Evolutionary conservation across 2,888 invertebrate genomes (phyloP).

Genomic region (Malthinus flaveolus): DNA sequence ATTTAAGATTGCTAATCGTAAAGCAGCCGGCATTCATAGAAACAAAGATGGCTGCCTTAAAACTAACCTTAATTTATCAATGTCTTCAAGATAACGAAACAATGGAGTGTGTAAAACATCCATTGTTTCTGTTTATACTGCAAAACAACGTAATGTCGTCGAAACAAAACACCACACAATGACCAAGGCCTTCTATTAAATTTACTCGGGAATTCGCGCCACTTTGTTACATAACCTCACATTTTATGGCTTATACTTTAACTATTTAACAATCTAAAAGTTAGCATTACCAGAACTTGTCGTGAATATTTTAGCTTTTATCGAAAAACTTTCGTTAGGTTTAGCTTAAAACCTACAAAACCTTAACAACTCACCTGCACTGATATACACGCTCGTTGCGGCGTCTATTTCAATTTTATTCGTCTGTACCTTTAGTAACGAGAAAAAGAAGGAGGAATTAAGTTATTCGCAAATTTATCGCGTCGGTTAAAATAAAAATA

Average conservation of each 20-base stretch:
- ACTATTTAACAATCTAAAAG: slow-evolving; percentile 29
- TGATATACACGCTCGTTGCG: too few relatives aligned
- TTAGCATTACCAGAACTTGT: slow-evolving; percentile 9
- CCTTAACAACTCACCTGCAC: too few relatives aligned
- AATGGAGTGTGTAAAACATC: slow-evolving; percentile 57
- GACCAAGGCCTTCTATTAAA: slow-evolving; percentile 52
- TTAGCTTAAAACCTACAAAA: too few relatives aligned
- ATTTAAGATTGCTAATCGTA: slow-evolving; percentile 4
- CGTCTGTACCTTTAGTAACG: not conserved
- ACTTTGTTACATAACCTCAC: slow-evolving; percentile 41
- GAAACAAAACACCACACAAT: slow-evolving; percentile 51
- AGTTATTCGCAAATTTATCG: slow-evolving; percentile 1
- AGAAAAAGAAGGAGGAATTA: not conserved
- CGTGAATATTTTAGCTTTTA: not conserved
- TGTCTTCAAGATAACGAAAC: slow-evolving; percentile 58
- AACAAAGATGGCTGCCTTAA: slow-evolving; percentile 56
- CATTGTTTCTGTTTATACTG: slow-evolving; percentile 55
- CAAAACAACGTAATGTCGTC: slow-evolving; percentile 52
- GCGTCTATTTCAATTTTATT: too few relatives aligned
- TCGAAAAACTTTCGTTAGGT: not conserved
- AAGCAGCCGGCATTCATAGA: slow-evolving; percentile 24
- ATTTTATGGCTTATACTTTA: slow-evolving; percentile 43
- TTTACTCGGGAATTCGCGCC: slow-evolving; percentile 46
- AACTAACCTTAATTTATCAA: slow-evolving; percentile 58
- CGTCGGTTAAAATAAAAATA: not conserved